A percentile compares a stretch with the other conserved stretches of the same genome.
Conservation (phyloP, 2,797 vertebrate species). For the Adrianichthys oophorus region DNA sequence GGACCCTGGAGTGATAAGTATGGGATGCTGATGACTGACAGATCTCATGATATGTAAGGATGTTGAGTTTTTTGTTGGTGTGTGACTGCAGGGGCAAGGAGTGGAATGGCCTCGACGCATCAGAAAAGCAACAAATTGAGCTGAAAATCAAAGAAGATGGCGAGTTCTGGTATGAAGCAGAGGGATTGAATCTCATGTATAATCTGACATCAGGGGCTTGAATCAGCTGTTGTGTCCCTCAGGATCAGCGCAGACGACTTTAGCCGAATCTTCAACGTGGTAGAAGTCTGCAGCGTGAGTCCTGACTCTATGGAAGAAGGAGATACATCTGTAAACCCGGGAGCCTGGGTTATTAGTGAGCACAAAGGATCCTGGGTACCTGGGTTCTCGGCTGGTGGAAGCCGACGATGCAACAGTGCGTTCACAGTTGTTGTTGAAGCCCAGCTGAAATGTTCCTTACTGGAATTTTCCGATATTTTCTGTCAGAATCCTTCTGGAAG, state of each 20-base stretch:
- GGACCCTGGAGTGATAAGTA: constrained; percentile 85
- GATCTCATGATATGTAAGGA: background rate
- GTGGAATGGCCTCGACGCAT: constrained; percentile 69
- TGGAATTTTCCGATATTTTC: background rate
- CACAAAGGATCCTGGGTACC: constrained; percentile 74
- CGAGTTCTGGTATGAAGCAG: constrained; percentile 79
- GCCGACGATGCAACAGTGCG: constrained; percentile 68
- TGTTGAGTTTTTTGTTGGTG: constrained; percentile 15
- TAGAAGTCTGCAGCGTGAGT: constrained; percentile 80
- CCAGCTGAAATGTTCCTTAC: background rate
- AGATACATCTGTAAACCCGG: background rate
- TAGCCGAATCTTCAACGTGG: constrained; percentile 66
- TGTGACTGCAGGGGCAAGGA: constrained; percentile 67
- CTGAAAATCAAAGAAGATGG: constrained; percentile 77
- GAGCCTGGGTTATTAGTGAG: constrained; percentile 72
- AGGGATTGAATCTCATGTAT: background rate
- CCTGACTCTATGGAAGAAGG: constrained; percentile 66
- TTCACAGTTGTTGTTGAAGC: background rate
- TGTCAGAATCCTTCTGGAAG: constrained; percentile 76
- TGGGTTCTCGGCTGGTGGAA: constrained; percentile 79
- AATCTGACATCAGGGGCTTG: background rate
- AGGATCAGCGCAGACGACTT: constrained; percentile 82
- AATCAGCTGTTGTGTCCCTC: background rate
- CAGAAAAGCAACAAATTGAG: constrained; percentile 69
- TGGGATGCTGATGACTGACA: constrained; percentile 22